Base-by-base conservation (phyloP, 2,113 vertebrate genomes). In the Symphodus melops region DNA sequence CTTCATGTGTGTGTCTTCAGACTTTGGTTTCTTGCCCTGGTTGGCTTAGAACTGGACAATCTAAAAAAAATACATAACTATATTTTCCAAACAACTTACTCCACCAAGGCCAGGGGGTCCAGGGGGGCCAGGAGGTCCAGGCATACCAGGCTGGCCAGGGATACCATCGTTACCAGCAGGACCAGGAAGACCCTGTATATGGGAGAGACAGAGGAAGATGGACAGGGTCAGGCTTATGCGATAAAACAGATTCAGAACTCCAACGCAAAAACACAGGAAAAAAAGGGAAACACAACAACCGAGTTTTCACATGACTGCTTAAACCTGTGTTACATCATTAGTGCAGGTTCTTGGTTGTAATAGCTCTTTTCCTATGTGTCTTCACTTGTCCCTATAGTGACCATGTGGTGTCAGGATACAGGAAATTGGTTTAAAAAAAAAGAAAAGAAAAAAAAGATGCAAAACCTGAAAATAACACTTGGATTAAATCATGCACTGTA, bases 101-200 rank as follows among this genome's bases (percentile, higher is more conserved):
- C 97, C 97, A 87, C 96, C 96, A 42, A 98, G 96, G 92, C 97
- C 97, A 64, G 96, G 93, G 71, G 95, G 95, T 75, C 97, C 97
- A 77, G 97, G 96, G 3, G 95, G 96, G 41, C 97, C 97, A 11
- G 97, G 95, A 76, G 94, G 96, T 46, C 97, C 97, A 0, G 96
- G 95, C 13, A 89, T 80, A 8, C 97, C 97, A 64, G 96, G 95
- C 79, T 95, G 91, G 82, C 97, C 97, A 0, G 95, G 95, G 75
- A 94, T 94, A 82, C 97, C 97, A 88, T 98, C 96, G 83, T 94
- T 96, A 88, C 97, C 97, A 56, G 96, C 87, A 74, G 87, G 91
- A 76, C 97, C 97, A 17, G 93, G 5, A 56, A 55, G 93, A 92
- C 97, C 97, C 97, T 98, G 86, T 21, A 60, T 51, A 39, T 17